These are phyloP conservation scores for Semotilus atromaculatus DNA, from an alignment of 2,797 vertebrate genomes.

Conservation along the genomic window DNA sequence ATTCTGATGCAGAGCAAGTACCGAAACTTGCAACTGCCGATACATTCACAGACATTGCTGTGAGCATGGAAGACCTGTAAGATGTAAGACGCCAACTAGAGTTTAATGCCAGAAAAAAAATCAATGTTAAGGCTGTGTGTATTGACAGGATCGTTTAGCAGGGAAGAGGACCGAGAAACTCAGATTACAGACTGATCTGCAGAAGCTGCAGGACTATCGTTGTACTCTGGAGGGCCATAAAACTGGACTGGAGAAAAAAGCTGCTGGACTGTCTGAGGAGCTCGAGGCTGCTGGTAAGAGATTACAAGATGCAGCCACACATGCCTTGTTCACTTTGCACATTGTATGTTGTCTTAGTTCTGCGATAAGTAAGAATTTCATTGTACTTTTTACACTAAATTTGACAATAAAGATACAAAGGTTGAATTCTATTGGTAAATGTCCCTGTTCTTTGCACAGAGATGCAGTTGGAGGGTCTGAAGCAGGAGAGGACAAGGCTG, in stretches of 20 bases:
- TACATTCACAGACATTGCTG: no score
- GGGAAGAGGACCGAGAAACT: slow-evolving; percentile 82
- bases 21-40: no score
- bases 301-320: background rate
- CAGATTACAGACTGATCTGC: slow-evolving; percentile 86
- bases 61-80: no score
- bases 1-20: no score
- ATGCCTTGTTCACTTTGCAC: background rate
- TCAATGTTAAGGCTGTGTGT: slow-evolving; percentile 4
- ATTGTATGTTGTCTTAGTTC: background rate
- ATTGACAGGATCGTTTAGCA: slow-evolving; percentile 87
- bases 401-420: background rate
- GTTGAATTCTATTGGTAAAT: background rate
- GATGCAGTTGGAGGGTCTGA: slow-evolving; percentile 83
- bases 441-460: slow-evolving; percentile 70
- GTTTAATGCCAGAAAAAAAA: no score
- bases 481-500: slow-evolving; percentile 84
- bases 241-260: slow-evolving; percentile 81
- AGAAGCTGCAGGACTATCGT: slow-evolving; percentile 88
- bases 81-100: no score
- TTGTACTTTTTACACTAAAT: background rate
- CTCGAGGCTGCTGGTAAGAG: slow-evolving; percentile 82
- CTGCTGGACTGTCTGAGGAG: slow-evolving; percentile 77
- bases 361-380: background rate
- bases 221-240: slow-evolving; percentile 83